These are phyloP conservation scores for Sinhomidia bicolor DNA, from an alignment of 2,888 invertebrate species.

Conservation along the genomic window DNA sequence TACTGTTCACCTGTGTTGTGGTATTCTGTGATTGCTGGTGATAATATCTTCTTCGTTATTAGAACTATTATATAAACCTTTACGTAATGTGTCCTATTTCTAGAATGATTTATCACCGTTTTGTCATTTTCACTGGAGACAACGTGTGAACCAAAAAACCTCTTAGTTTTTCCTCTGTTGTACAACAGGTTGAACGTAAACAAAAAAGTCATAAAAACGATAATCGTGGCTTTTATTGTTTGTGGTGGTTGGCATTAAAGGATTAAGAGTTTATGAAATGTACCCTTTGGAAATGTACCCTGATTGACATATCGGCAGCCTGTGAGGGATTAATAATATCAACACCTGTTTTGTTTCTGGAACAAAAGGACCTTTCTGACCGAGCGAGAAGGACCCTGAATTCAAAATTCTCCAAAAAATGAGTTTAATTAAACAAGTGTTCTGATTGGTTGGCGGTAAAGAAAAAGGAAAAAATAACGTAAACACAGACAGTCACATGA, in stretches of 20 bases:
- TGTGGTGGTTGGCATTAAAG: no score
- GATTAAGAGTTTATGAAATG: no score
- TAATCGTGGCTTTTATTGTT: conserved; percentile 53
- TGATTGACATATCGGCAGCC: no score
- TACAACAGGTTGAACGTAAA: neutral
- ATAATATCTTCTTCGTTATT: conserved; percentile 69
- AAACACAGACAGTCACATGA: neutral
- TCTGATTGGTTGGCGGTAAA: neutral
- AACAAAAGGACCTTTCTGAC: no score
- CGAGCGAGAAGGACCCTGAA: no score
- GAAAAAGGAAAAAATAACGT: no score
- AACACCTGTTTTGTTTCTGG: no score
- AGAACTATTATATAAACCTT: no score
- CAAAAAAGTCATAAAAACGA: conserved; percentile 46
- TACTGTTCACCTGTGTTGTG: conserved; percentile 72
- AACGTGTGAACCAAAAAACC: conserved; percentile 73
- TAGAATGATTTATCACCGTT: conserved; percentile 67
- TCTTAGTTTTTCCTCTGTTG: conserved; percentile 5
- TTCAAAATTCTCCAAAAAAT: no score
- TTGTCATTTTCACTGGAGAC: conserved; percentile 61
- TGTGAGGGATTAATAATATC: no score
- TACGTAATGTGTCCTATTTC: conserved; percentile 61
- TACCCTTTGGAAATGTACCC: no score
- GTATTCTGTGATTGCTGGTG: conserved; percentile 68
- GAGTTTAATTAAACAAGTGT: conserved; percentile 27